Percentiles rank a stretch among this genome's conserved stretches.
Conservation (phyloP, 2,797 vertebrate species). For the Sciurus carolinensis region DNA sequence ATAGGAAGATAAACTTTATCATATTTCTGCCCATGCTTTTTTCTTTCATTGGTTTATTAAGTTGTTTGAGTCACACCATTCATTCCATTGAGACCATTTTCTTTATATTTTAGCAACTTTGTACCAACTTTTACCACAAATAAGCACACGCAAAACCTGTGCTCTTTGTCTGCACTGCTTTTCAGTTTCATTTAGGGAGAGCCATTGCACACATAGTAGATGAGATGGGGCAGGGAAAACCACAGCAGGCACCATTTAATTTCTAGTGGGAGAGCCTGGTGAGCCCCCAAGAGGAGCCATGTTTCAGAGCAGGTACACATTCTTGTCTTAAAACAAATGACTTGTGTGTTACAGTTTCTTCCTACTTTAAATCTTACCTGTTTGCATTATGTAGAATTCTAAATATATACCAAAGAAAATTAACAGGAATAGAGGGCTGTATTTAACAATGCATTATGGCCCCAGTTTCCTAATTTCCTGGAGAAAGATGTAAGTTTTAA, state of each 20-base stretch:
- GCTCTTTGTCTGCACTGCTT: not conserved
- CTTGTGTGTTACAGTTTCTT: not conserved
- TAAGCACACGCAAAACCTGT: conserved; percentile 37
- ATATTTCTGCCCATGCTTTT: conserved; percentile 86
- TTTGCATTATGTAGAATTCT: conserved; percentile 14
- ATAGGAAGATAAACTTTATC: conserved; percentile 60
- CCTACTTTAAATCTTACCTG: conserved; percentile 9
- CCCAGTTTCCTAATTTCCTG: not conserved
- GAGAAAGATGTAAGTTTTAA: conserved; percentile 58
- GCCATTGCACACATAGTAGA: not conserved
- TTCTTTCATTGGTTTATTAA: conserved; percentile 85
- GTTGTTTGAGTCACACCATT: conserved; percentile 87
- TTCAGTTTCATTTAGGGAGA: conserved; percentile 75
- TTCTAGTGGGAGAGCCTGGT: not conserved
- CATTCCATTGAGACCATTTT: conserved; percentile 28
- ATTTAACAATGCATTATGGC: not conserved
- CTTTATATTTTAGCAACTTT: not conserved
- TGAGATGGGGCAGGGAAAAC: conserved; percentile 72
- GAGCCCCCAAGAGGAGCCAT: not conserved
- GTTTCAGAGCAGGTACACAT: conserved; percentile 50
- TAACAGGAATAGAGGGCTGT: conserved; percentile 32
- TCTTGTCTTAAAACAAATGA: conserved; percentile 51
- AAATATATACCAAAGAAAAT: conserved; percentile 55
- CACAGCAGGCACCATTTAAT: conserved; percentile 51
- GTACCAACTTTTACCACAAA: not conserved